Base-by-base conservation (phyloP, 2,113 vertebrate genomes). In the Cyprinodon variegatus region DNA sequence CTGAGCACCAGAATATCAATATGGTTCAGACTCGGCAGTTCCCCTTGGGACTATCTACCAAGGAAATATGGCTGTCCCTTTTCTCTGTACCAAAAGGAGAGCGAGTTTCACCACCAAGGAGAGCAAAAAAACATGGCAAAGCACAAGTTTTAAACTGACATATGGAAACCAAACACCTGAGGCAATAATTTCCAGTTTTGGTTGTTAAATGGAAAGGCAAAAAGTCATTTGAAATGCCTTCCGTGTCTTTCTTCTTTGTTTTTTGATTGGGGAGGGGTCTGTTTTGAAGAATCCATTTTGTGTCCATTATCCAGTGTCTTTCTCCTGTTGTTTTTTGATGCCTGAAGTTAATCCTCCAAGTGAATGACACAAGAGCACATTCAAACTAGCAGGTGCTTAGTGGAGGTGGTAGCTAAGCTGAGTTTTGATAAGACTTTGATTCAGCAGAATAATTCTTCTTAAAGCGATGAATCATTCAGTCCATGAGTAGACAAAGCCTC, bases 401-500 rank as follows among this genome's bases (percentile, higher is more conserved):
- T 88, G 85, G 92, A 94, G 87, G 92, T 87, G 65, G 93, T 90
- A 88, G 94, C 96, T 95, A 14, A 57, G 50, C 93, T 93, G 89
- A 87, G 91, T 88, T 86, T 94, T 86, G 94, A 94, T 95, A 95
- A 95, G 92, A 92, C 93, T 91, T 86, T 94, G 91, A 84, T 93
- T 90, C 95, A 95, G 95, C 94, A 91, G 92, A 92, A 89, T 92
- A 93, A 94, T 93, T 90, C 82, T 71, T 84, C 72, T 82, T 70
- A 86, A 82, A 87, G 83, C 80, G 85, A 74, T 72, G 43, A 73
- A 57, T 6, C 7, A 39, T 74, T 41, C 75, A 63, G 64, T 61
- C 40, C 0, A 81, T 64, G 60, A 61, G 68, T 79, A 68, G 72
- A 83, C 74, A 69, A 70, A 82, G 79, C 85, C 84, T 86, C 85